phyloP scores from a whole-genome alignment of 2,113 vertebrate genomes.

The Apteryx mantelli region DNA sequence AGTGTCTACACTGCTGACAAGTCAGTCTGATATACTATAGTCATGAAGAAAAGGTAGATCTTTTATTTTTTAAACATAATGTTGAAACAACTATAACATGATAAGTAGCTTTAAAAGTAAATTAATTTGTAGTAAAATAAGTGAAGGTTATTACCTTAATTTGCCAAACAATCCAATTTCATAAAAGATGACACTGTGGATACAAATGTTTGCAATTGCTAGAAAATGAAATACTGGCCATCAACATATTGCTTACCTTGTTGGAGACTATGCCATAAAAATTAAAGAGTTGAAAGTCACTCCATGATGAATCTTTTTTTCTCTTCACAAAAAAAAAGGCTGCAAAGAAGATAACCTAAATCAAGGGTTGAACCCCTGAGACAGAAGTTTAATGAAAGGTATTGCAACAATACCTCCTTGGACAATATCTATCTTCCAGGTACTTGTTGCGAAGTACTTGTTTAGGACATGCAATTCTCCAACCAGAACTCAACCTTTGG shows the following conservation, averaged over 20 bases:
- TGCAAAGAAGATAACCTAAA: neutral
- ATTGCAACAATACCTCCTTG: neutral
- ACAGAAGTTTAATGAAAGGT: neutral
- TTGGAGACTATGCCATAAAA: neutral
- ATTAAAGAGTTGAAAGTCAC: neutral
- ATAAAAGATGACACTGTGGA: neutral
- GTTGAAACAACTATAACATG: neutral
- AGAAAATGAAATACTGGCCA: neutral
- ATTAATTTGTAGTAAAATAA: neutral
- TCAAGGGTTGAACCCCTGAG: neutral
- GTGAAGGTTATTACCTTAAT: neutral
- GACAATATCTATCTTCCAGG: neutral
- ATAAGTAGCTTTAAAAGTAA: neutral
- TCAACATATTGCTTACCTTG: neutral
- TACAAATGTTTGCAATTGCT: neutral
- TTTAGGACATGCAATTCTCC: neutral
- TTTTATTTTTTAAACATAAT: neutral
- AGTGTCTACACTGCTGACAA: neutral
- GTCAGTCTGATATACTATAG: neutral
- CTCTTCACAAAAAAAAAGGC: neutral
- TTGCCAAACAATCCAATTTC: neutral
- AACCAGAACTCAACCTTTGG: neutral
- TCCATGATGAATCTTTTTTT: neutral
- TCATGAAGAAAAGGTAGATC: neutral
- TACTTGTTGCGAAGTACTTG: neutral